Evolutionary conservation across 2,888 invertebrate species (phyloP).

Genomic region (Andrena praecox): DNA sequence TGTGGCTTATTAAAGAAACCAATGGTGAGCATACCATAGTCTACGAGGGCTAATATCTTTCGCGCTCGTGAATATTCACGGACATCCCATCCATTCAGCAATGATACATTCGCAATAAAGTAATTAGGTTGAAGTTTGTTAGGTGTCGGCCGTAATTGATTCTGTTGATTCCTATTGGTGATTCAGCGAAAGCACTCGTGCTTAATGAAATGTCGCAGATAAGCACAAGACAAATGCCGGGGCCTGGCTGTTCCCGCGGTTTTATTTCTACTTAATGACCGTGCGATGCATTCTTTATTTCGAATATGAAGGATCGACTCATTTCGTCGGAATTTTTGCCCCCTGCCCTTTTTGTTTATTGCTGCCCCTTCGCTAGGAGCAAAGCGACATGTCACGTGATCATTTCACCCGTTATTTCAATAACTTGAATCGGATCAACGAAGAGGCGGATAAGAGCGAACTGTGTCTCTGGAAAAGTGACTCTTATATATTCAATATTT

Average conservation of each 20-base stretch:
- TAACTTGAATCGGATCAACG: too few relatives aligned
- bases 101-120: conserved; percentile 74
- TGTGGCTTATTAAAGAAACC: neutral
- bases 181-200: conserved; percentile 77
- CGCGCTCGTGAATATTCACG: neutral
- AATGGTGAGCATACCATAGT: neutral
- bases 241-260: conserved; percentile 41
- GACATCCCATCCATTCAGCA: conserved; percentile 32
- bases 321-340: conserved; percentile 35
- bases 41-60: neutral
- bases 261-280: conserved; percentile 60
- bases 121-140: conserved; percentile 73
- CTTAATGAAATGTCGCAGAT: conserved; percentile 78
- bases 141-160: conserved; percentile 77
- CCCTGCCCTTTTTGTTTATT: conserved; percentile 30
- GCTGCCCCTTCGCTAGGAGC: conserved; percentile 41
- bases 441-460: too few relatives aligned
- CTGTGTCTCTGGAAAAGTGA: too few relatives aligned
- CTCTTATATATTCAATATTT: too few relatives aligned
- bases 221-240: conserved; percentile 68
- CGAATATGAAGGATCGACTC: conserved; percentile 45
- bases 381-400: conserved; percentile 59
- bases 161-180: conserved; percentile 71
- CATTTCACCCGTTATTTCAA: neutral
- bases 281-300: conserved; percentile 32